Conservation (phyloP, 1,140 invertebrate genomes). For the Argopecten irradians region DNA sequence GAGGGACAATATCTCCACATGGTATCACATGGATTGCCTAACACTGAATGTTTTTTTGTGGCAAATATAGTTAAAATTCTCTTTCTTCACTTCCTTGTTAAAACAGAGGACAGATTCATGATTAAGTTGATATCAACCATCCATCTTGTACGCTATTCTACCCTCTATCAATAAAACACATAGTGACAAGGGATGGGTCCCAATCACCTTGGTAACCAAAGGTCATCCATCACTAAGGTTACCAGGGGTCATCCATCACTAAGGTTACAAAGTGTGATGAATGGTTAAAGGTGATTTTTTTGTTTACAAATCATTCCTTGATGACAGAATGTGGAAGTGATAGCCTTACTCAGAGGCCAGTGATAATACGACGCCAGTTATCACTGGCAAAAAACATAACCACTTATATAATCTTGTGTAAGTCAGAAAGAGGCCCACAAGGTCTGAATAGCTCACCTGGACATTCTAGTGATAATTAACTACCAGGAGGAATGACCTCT, state of each 20-base stretch:
- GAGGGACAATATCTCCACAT: too few species aligned
- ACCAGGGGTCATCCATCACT: neutral
- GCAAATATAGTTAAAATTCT: too few species aligned
- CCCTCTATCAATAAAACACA: neutral
- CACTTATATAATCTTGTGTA: neutral
- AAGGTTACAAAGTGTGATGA: neutral
- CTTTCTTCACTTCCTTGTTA: too few species aligned
- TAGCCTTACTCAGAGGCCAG: neutral
- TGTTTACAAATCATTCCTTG: neutral
- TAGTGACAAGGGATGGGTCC: neutral
- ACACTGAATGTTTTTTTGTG: too few species aligned
- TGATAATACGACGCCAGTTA: neutral
- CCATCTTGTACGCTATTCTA: neutral
- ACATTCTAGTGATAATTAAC: too few species aligned
- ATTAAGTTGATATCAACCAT: neutral
- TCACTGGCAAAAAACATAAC: neutral
- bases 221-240: neutral
- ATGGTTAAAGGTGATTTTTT: neutral
- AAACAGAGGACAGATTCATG: too few species aligned
- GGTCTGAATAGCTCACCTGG: too few species aligned
- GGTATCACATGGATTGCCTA: too few species aligned
- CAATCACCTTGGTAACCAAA: neutral
- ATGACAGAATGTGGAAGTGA: neutral
- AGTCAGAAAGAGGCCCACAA: too few species aligned
- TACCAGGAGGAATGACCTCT: too few species aligned